phyloP scores from a whole-genome alignment of 2,113 vertebrate species.

The Ciconia stormi region DNA sequence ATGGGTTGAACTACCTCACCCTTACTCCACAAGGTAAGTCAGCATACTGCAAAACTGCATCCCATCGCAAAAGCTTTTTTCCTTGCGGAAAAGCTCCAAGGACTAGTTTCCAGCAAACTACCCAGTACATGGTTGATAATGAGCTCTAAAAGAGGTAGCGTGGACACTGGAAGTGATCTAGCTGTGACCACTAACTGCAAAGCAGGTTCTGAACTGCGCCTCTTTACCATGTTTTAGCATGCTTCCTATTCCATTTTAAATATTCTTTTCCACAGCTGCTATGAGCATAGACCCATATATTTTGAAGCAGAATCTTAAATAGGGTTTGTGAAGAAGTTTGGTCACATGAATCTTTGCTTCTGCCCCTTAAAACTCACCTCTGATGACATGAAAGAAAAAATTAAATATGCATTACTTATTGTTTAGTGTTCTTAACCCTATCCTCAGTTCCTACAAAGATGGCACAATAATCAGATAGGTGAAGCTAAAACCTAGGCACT shows the following conservation, averaged over 20 bases:
- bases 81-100: not conserved
- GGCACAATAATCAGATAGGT: not conserved
- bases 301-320: not conserved
- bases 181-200: not conserved
- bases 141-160: not conserved
- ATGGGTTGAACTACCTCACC: not conserved
- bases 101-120: not conserved
- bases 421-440: not conserved
- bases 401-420: not conserved
- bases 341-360: not conserved
- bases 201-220: not conserved
- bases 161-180: not conserved
- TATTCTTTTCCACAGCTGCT: not conserved
- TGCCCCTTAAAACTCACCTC: not conserved
- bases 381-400: not conserved
- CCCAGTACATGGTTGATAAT: not conserved
- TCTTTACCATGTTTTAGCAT: not conserved
- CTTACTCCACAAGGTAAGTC: not conserved
- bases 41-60: not conserved
- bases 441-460: not conserved
- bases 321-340: not conserved
- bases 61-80: not conserved
- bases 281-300: not conserved
- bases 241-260: not conserved
- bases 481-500: not conserved